These are phyloP conservation scores for Lepidurus apus DNA, from an alignment of 1,140 invertebrate genomes.

Conservation along the genomic window DNA sequence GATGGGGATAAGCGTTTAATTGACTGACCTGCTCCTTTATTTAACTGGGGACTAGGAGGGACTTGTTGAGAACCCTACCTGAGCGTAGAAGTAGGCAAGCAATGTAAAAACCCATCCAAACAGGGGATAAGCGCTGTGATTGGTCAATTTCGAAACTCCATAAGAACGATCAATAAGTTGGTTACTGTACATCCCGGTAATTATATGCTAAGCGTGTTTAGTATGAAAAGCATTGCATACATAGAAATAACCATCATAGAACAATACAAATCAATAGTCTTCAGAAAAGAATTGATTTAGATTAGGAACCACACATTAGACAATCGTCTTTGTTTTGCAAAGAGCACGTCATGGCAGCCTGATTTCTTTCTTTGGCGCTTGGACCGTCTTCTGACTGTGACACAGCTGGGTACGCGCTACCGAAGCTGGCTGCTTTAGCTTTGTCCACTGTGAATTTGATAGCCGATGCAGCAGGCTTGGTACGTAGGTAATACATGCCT, in stretches of 20 bases:
- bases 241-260: not conserved
- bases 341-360: conserved; percentile 77
- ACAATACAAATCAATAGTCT: not conserved
- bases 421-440: conserved; percentile 50
- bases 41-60: too few relatives aligned
- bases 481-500: conserved; percentile 98
- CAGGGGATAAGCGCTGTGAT: too few relatives aligned
- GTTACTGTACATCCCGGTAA: too few relatives aligned
- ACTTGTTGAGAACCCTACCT: too few relatives aligned
- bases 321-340: conserved; percentile 88
- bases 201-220: too few relatives aligned
- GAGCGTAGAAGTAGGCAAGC: too few relatives aligned
- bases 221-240: not conserved
- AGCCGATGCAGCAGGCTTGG: conserved; percentile 91
- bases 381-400: conserved; percentile 43
- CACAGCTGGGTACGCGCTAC: conserved; percentile 32
- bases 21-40: too few relatives aligned
- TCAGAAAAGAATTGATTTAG: not conserved
- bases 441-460: conserved; percentile 99
- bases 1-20: too few relatives aligned
- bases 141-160: too few relatives aligned
- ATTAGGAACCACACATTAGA: conserved; percentile 65
- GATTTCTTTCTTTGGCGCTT: conserved; percentile 51
- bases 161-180: too few relatives aligned
- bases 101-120: too few relatives aligned